These are phyloP conservation scores for Oncorhynchus tshawytscha DNA, from an alignment of 2,113 vertebrate genomes.

Conservation along the genomic window DNA sequence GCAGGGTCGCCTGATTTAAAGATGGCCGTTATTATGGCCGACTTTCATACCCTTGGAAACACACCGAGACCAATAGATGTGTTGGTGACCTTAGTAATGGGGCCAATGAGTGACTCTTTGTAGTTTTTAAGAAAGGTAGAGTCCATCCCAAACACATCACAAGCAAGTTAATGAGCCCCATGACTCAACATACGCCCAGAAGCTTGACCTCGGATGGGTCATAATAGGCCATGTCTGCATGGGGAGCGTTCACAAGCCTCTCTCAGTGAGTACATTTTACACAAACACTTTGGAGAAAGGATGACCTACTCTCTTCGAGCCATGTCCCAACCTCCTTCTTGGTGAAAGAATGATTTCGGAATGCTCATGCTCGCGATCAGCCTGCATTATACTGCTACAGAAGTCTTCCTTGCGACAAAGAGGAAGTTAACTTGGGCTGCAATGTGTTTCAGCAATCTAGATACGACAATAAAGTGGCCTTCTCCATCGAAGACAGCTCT, in stretches of 20 bases:
- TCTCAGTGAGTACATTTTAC: background rate
- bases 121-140: no score
- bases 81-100: no score
- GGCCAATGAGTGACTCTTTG: no score
- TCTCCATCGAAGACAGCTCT: background rate
- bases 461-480: background rate
- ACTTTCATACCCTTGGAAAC: no score
- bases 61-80: no score
- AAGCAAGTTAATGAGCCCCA: background rate
- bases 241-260: background rate
- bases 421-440: background rate
- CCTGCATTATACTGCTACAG: background rate
- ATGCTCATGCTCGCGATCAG: background rate
- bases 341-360: background rate
- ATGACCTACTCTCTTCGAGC: background rate
- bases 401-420: background rate
- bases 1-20: no score
- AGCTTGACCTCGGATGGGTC: slow-evolving; percentile 4
- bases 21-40: no score
- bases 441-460: background rate
- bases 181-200: background rate
- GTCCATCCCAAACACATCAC: no score
- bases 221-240: slow-evolving; percentile 7
- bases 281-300: slow-evolving; percentile 17
- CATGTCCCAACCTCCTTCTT: slow-evolving; percentile 7